Percentiles rank a stretch among this genome's conserved stretches.
Evolutionary conservation across 1,140 invertebrate species (phyloP).

Genomic region (Conopomorpha cramerella): DNA sequence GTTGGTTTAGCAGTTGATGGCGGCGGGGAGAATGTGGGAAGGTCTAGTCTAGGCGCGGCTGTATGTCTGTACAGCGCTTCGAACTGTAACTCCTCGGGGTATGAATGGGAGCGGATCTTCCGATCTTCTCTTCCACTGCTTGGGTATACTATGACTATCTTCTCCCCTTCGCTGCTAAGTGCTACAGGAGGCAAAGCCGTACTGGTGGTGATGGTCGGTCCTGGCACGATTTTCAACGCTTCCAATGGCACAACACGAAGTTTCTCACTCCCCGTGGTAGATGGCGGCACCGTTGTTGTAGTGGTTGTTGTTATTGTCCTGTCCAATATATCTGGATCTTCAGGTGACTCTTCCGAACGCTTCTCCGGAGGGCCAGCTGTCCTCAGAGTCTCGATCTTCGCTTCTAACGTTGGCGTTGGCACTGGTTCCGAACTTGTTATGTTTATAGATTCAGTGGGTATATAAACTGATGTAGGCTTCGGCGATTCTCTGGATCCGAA

Average conservation of each 20-base stretch:
- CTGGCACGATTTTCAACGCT: constrained; percentile 37
- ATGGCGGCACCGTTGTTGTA: constrained; percentile 15
- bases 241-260: constrained; percentile 27
- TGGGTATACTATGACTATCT: constrained; percentile 55
- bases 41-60: constrained; percentile 34
- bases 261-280: constrained; percentile 20
- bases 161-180: constrained; percentile 40
- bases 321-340: constrained; percentile 36
- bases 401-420: constrained; percentile 48
- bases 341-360: constrained; percentile 36
- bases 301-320: constrained; percentile 31
- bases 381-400: constrained; percentile 48
- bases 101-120: constrained; percentile 50
- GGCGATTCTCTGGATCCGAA: constrained; percentile 49
- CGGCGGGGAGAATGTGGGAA: constrained; percentile 52
- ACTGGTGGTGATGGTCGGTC: constrained; percentile 32
- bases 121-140: constrained; percentile 51
- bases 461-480: constrained; percentile 38
- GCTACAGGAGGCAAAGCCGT: constrained; percentile 47
- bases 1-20: constrained; percentile 11
- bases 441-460: constrained; percentile 42
- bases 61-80: constrained; percentile 49
- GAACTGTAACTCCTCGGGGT: constrained; percentile 52
- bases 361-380: constrained; percentile 44
- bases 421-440: constrained; percentile 32